Conservation (phyloP, 2,113 vertebrate genomes). For the Nerophis lumbriciformis region DNA sequence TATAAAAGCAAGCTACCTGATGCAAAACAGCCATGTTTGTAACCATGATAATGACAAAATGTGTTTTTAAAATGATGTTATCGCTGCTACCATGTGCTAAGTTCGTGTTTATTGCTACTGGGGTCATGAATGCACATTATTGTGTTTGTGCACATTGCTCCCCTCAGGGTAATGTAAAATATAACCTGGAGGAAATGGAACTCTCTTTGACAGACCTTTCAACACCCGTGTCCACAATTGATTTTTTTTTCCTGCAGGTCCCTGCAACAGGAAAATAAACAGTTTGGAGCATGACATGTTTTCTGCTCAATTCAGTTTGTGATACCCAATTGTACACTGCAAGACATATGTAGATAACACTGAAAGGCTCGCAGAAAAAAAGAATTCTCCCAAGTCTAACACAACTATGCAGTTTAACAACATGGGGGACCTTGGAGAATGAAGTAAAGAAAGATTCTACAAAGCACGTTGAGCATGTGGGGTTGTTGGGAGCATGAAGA, state of each 20-base stretch:
- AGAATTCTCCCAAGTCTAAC: slow-evolving; percentile 24
- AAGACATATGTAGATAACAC: neutral
- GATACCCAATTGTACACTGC: neutral
- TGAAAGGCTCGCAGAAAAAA: slow-evolving; percentile 16
- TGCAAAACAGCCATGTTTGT: neutral
- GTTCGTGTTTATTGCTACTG: neutral
- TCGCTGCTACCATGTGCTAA: neutral
- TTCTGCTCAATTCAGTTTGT: slow-evolving; percentile 10
- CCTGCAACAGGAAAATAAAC: slow-evolving; percentile 7
- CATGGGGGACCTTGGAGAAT: slow-evolving; percentile 37
- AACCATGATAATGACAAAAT: neutral
- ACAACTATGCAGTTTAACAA: slow-evolving; percentile 42
- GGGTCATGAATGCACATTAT: neutral
- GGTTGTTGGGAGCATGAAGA: slow-evolving; percentile 26
- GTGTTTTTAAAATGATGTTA: neutral
- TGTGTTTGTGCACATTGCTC: slow-evolving; percentile 1
- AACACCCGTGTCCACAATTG: slow-evolving; percentile 17
- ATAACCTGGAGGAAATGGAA: slow-evolving; percentile 34
- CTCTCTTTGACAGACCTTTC: slow-evolving; percentile 22
- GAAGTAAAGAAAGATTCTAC: slow-evolving; percentile 38
- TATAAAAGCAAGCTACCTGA: neutral
- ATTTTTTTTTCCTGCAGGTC: slow-evolving; percentile 19
- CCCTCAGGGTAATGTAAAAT: slow-evolving; percentile 47
- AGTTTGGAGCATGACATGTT: slow-evolving; percentile 9
- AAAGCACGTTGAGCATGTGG: slow-evolving; percentile 30